These are phyloP conservation scores for Pyralis farinalis DNA, from an alignment of 2,888 invertebrate species.

Conservation along the genomic window DNA sequence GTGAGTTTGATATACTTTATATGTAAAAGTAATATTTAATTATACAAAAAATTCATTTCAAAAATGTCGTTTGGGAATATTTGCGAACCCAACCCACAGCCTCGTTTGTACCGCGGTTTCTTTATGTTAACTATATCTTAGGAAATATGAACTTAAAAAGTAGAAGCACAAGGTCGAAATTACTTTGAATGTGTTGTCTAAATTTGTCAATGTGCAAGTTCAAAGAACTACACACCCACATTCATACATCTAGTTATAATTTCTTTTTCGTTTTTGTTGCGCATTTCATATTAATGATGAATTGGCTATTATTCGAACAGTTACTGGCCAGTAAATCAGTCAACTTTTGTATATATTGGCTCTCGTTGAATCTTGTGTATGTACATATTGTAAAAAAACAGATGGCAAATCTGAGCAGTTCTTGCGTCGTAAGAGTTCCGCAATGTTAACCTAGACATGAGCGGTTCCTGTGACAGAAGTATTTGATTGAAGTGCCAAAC, in stretches of 20 bases:
- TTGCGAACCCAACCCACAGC: neutral
- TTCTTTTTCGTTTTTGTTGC: constrained; percentile 51
- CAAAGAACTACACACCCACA: constrained; percentile 62
- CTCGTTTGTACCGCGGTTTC: neutral
- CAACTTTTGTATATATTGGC: constrained; percentile 24
- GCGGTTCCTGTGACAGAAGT: no score
- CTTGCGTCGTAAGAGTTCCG: no score
- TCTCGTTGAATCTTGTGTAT: constrained; percentile 2
- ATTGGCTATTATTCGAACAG: constrained; percentile 55
- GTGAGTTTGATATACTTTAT: no score
- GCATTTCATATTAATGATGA: constrained; percentile 60
- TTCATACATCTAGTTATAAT: constrained; percentile 31
- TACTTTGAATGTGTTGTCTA: constrained; percentile 9
- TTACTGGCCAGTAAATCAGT: constrained; percentile 31
- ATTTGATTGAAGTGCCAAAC: no score
- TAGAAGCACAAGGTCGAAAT: constrained; percentile 5
- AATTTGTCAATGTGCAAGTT: constrained; percentile 37
- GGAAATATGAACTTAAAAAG: neutral
- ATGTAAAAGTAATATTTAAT: no score
- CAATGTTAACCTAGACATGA: no score
- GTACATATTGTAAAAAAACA: constrained; percentile 8
- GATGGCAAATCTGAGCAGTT: no score
- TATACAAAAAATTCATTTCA: no score
- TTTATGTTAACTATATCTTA: no score
- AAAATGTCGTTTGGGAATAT: neutral